These are phyloP conservation scores for Phycodurus eques DNA, from an alignment of 2,113 vertebrate species.

Conservation along the genomic window DNA sequence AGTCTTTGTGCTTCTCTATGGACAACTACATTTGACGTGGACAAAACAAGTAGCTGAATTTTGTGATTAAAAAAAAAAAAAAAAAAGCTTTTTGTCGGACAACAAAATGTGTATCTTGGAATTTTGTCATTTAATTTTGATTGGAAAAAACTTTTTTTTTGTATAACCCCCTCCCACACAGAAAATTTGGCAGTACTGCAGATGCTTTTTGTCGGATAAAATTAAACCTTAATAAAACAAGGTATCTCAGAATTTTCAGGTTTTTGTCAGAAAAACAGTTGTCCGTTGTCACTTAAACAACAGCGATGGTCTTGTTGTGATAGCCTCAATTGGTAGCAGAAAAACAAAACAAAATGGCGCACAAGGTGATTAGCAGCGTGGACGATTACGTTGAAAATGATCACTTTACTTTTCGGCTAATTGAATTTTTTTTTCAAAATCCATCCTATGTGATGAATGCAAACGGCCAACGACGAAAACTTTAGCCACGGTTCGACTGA, in stretches of 20 bases:
- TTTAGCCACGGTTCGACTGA: not conserved
- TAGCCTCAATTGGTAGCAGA: not conserved
- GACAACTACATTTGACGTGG: not conserved
- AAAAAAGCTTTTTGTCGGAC: not conserved
- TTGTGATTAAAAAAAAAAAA: not conserved
- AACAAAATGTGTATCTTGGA: not conserved
- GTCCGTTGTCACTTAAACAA: not conserved
- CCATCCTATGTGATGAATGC: not conserved
- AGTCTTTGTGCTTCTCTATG: not conserved
- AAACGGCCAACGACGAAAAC: not conserved
- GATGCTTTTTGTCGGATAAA: not conserved
- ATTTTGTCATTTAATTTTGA: not conserved
- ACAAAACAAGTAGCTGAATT: not conserved
- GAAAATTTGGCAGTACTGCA: not conserved
- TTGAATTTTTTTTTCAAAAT: not conserved
- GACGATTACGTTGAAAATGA: not conserved
- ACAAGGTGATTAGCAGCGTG: not conserved
- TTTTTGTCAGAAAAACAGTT: too few relatives aligned
- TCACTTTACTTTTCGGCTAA: not conserved
- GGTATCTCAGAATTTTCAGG: not conserved
- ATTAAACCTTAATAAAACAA: not conserved
- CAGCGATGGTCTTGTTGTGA: not conserved
- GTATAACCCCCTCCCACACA: not conserved
- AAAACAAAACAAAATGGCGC: not conserved
- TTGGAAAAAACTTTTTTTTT: not conserved